Conservation (phyloP, 2,888 invertebrate genomes). For the Caenorhabditis auriculariae region DNA sequence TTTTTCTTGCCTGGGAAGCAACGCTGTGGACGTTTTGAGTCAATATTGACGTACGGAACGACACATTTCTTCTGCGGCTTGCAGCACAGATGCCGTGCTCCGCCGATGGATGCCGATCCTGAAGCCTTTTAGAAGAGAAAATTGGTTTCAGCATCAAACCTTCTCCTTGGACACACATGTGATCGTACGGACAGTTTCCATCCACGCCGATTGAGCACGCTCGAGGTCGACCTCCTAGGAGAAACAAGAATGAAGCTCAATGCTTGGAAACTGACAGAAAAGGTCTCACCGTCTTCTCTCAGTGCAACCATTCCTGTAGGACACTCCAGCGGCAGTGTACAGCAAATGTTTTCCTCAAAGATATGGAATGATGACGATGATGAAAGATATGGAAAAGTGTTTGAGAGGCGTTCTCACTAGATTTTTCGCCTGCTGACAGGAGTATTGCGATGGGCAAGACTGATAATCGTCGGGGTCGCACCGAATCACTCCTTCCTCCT, state of each 20-base stretch:
- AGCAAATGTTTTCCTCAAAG: conserved; percentile 41
- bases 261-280: not conserved
- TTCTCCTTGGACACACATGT: conserved; percentile 41
- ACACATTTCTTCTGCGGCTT: conserved; percentile 40
- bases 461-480: conserved; percentile 16
- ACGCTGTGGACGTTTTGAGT: conserved; percentile 30
- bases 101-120: conserved; percentile 9
- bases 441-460: conserved; percentile 38
- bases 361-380: conserved; percentile 7
- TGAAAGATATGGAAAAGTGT: too few species aligned
- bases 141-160: conserved; percentile 5
- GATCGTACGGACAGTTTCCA: conserved; percentile 40
- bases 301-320: conserved; percentile 45
- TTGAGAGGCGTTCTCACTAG: conserved; percentile 15
- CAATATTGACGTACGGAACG: conserved; percentile 37
- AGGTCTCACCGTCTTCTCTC: conserved; percentile 26
- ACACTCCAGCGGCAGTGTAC: conserved; percentile 42
- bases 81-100: conserved; percentile 40
- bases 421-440: conserved; percentile 47
- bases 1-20: conserved; percentile 40
- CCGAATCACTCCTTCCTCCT: conserved; percentile 8
- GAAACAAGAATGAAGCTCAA: not conserved
- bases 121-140: not conserved
- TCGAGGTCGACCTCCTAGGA: conserved; percentile 27
- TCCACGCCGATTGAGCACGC: conserved; percentile 40